Evolutionary conservation across 2,113 vertebrate species (phyloP).

Genomic region (Siniperca chuatsi): DNA sequence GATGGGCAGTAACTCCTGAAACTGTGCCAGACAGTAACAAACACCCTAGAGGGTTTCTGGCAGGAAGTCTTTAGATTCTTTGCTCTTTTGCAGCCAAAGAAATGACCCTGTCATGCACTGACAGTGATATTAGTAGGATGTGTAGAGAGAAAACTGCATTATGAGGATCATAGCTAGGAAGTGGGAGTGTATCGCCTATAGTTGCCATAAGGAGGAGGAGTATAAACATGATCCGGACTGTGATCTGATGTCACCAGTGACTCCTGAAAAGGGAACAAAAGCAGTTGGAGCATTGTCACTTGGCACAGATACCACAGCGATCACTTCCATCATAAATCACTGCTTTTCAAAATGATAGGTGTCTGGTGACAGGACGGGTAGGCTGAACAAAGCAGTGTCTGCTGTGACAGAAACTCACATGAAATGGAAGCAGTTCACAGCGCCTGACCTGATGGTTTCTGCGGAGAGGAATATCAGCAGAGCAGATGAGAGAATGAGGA

Average conservation of each 20-base stretch:
- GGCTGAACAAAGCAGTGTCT: slow-evolving; percentile 43
- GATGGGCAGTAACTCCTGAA: slow-evolving; percentile 83
- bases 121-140: slow-evolving; percentile 86
- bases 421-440: slow-evolving; percentile 20
- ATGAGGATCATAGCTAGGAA: slow-evolving; percentile 82
- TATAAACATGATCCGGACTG: slow-evolving; percentile 81
- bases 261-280: slow-evolving; percentile 84
- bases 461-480: slow-evolving; percentile 13
- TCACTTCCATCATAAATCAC: slow-evolving; percentile 82
- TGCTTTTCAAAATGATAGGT: slow-evolving; percentile 70
- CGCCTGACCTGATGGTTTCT: slow-evolving; percentile 31
- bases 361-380: slow-evolving; percentile 83
- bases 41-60: slow-evolving; percentile 85
- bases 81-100: slow-evolving; percentile 80
- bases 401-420: slow-evolving; percentile 57
- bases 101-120: slow-evolving; percentile 86
- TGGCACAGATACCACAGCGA: slow-evolving; percentile 87
- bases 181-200: slow-evolving; percentile 78
- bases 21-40: slow-evolving; percentile 84
- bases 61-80: slow-evolving; percentile 83
- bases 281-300: slow-evolving; percentile 84
- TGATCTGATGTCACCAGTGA: slow-evolving; percentile 86
- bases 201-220: slow-evolving; percentile 80
- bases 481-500: slow-evolving; percentile 6
- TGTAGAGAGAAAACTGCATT: slow-evolving; percentile 59